Evolutionary conservation across 2,888 invertebrate species (phyloP), one percentile per base, ranked within the genome.

Genomic region (Sarcophaga carnaria): DNA sequence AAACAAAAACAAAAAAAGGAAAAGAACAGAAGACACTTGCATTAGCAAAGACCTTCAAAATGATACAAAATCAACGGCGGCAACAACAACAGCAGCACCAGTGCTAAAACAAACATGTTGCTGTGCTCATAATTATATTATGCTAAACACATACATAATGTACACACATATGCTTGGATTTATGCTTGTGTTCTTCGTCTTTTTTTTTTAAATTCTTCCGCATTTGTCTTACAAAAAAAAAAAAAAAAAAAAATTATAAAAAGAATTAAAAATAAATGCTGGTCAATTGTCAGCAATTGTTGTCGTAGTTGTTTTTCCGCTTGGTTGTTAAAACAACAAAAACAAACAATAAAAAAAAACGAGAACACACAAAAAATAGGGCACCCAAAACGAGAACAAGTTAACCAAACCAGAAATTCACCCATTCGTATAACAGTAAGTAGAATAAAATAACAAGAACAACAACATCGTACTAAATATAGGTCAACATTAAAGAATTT

Each of bases 121-220:
- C 63, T 22, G 37, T 74, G 20, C 63, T 22, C 49, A 69, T 83
- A 83, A 79, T 78, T 62, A 66, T 72, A 66, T 83, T 77, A 83
- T 72, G 72, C 49, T 70, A 62, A 72, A 47, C 60, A 59, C 49
- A 27, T 67, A 22, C 27, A 59, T 54, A 27, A 37, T 37, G 37
- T 8, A 64, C 12, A 49, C 47, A 22, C 8, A 69, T 25, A 25
- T 25, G 25, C 25, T 14, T 25, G 62, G 27, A 6, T 59, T 20
- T 60, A 60, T 14, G 10, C 14, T 49, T 49, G 10, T 49, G 4
- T 49, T 49, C 12, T 49, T 49, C 3, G 10, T 11, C 0, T 49
- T 14, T 49, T 49, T 14, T 49, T 49, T 62, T 37, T 77, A 60
- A 82, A 59, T 77, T 72, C 77, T 83, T 77, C 71, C 77, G 77